Evolutionary conservation across 1,140 invertebrate species (phyloP).

Genomic region (Zaprionus ornatus): DNA sequence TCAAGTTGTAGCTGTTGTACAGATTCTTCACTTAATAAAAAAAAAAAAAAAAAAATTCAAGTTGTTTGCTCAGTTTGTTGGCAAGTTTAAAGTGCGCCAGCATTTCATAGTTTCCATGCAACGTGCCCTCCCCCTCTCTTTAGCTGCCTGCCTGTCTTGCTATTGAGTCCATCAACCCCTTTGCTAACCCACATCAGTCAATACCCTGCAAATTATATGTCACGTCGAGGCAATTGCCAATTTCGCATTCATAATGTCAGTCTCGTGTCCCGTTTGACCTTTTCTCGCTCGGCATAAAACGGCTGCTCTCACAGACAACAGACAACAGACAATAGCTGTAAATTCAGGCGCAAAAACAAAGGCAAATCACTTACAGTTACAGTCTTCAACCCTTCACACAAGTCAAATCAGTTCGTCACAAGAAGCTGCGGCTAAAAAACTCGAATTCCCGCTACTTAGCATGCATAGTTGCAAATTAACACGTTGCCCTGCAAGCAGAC

Average conservation of each 20-base stretch:
- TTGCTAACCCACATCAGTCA: constrained; percentile 45
- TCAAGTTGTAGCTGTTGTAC: no score
- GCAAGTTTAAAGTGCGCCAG: not conserved
- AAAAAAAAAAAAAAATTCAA: no score
- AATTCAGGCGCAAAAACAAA: not conserved
- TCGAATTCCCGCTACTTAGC: constrained; percentile 15
- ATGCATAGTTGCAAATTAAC: constrained; percentile 35
- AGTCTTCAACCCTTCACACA: not conserved
- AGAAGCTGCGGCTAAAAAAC: not conserved
- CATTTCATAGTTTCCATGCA: not conserved
- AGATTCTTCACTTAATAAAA: no score
- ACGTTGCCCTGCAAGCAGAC: constrained; percentile 14
- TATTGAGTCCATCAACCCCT: constrained; percentile 39
- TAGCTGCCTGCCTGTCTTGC: not conserved
- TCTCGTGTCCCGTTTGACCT: constrained; percentile 58
- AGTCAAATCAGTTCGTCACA: constrained; percentile 1
- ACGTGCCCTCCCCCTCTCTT: constrained; percentile 21
- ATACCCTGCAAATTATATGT: constrained; percentile 38
- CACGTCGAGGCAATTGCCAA: constrained; percentile 68
- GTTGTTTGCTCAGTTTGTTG: not conserved
- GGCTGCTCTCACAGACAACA: constrained; percentile 37
- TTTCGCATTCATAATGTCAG: constrained; percentile 68
- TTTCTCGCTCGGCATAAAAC: constrained; percentile 13
- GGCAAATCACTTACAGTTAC: not conserved
- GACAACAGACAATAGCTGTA: constrained; percentile 11